Percentiles rank a stretch among this genome's conserved stretches.
These are phyloP conservation scores for Lasioglossum leucozonium DNA, from an alignment of 2,888 invertebrate genomes.

Conservation along the genomic window DNA sequence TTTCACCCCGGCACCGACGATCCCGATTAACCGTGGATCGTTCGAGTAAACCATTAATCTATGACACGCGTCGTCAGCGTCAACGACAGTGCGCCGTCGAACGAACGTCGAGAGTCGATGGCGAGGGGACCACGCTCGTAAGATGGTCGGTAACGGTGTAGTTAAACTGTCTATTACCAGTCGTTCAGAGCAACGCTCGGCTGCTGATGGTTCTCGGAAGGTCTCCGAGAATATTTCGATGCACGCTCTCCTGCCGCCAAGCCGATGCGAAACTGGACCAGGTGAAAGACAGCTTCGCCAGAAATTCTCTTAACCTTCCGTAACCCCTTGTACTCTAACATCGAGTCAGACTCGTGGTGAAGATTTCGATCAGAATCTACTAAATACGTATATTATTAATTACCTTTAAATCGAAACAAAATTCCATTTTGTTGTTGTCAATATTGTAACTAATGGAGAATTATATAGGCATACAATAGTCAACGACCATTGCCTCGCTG, in stretches of 20 bases:
- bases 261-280: not conserved
- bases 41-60: conserved; percentile 42
- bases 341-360: too few relatives aligned
- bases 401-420: too few relatives aligned
- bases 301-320: not conserved
- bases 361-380: too few relatives aligned
- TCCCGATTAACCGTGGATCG: conserved; percentile 39
- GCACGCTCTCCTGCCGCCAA: not conserved
- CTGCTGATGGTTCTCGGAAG: conserved; percentile 2
- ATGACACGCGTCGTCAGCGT: conserved; percentile 46
- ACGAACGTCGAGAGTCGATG: conserved; percentile 31
- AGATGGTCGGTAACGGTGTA: conserved; percentile 45
- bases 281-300: not conserved
- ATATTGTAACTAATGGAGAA: too few relatives aligned
- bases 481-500: too few relatives aligned
- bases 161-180: conserved; percentile 59
- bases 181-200: not conserved
- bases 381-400: too few relatives aligned
- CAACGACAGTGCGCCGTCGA: conserved; percentile 5
- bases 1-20: conserved; percentile 26
- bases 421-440: too few relatives aligned
- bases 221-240: not conserved
- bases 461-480: too few relatives aligned
- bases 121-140: conserved; percentile 21
- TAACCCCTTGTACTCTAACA: not conserved